Evolutionary conservation across 2,113 vertebrate species (phyloP).

Genomic region (Chloebia gouldiae): DNA sequence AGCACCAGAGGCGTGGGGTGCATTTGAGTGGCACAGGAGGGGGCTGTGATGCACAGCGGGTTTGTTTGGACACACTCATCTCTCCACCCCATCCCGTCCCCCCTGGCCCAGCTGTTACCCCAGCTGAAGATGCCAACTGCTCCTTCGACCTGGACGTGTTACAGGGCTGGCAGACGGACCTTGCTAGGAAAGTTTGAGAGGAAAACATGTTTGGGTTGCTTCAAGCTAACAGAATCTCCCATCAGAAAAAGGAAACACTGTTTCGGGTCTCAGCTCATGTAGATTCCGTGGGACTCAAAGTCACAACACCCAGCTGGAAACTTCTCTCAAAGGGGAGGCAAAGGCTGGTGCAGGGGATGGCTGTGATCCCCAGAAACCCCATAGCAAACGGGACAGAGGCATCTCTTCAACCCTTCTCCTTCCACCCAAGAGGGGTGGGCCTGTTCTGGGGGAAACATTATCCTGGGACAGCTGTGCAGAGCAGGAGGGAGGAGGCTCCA

Average conservation of each 20-base stretch:
- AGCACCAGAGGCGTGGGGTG: rapidly evolving
- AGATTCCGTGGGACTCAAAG: rapidly evolving
- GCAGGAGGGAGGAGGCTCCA: neutral
- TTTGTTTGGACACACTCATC: neutral
- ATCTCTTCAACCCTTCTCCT: neutral
- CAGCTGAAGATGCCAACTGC: neutral
- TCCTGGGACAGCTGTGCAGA: neutral
- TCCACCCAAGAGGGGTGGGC: neutral
- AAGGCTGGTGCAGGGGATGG: neutral
- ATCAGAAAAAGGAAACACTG: neutral
- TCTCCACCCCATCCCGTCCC: neutral
- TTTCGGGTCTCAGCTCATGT: neutral
- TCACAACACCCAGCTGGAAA: neutral
- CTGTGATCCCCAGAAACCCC: neutral
- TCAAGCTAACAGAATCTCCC: neutral
- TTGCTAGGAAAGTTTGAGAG: neutral
- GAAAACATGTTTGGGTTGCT: rapidly evolving
- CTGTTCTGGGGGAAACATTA: neutral
- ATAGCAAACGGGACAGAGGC: neutral
- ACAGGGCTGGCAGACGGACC: neutral
- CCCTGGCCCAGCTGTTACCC: rapidly evolving
- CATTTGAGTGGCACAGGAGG: neutral
- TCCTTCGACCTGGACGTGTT: rapidly evolving
- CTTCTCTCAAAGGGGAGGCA: neutral
- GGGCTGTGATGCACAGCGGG: rapidly evolving